Evolutionary conservation across 2,113 vertebrate genomes (phyloP), one percentile per base, ranked within the genome.

Genomic region (Lophochroa leadbeateri): DNA sequence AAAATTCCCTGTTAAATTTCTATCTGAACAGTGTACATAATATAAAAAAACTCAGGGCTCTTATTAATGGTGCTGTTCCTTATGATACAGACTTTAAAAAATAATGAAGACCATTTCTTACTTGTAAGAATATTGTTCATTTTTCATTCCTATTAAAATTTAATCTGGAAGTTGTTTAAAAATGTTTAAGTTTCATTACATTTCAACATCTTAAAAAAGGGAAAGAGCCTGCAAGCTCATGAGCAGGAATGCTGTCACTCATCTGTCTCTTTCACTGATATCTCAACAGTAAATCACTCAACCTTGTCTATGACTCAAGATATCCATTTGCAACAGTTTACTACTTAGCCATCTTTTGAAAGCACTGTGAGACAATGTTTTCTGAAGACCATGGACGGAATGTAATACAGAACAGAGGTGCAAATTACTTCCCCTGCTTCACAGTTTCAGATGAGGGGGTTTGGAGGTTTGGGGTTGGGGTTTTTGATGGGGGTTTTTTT

Each of bases 141-240:
- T 95, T 98, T 97, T 98, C 90, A 97, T 91, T 86, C 71, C 89
- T 95, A 95, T 95, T 97, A 98, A 97, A 97, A 94, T 97, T 93
- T 97, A 96, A 96, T 91, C 92, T 92, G 79, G 81, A 96, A 96
- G 94, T 96, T 96, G 64, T 97, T 97, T 96, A 96, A 96, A 95
- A 95, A 94, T 95, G 93, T 97, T 96, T 97, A 94, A 93, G 96
- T 97, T 97, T 96, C 95, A 97, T 95, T 96, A 97, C 95, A 93
- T 92, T 97, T 96, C 95, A 96, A 84, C 68, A 94, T 93, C 86
- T 82, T 92, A 83, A 92, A 70, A 94, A 82, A 76, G 47, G 88
- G 55, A 97, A 96, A 82, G 47, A 95, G 72, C 35, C 60, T 74
- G 44, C 8, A 11, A 97, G 94, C 89, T 97, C 82, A 88, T 47